Evolutionary conservation across 2,113 vertebrate species (phyloP).

Genomic region (Lipotes vexillifer): DNA sequence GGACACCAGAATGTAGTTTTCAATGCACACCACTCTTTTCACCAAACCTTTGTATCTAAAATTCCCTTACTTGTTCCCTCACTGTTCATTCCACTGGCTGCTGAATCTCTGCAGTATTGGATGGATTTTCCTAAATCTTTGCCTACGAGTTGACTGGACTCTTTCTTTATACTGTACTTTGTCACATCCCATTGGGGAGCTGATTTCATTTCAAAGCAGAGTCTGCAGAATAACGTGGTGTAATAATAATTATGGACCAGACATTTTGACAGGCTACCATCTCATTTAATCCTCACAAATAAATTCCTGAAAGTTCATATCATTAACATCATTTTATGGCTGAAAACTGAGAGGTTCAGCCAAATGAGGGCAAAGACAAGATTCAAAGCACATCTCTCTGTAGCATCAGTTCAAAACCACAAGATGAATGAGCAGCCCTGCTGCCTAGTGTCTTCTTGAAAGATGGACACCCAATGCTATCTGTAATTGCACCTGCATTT

Average conservation of each 20-base stretch:
- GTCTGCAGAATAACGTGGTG: neutral
- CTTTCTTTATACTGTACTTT: neutral
- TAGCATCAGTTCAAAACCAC: neutral
- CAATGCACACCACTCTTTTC: rapidly evolving
- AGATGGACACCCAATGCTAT: neutral
- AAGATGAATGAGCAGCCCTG: neutral
- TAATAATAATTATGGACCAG: neutral
- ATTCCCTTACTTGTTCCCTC: too few species aligned
- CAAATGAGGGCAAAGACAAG: neutral
- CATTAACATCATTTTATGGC: neutral
- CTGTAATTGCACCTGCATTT: slow-evolving; percentile 43
- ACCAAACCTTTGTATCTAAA: neutral
- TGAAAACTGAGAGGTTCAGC: neutral
- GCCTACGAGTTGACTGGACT: neutral
- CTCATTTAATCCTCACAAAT: neutral
- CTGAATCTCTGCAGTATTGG: neutral
- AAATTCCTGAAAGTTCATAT: neutral
- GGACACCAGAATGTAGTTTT: neutral
- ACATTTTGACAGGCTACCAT: neutral
- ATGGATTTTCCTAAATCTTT: neutral
- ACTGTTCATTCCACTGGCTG: neutral
- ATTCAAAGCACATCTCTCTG: neutral
- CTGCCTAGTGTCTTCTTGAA: neutral
- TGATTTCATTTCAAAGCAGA: neutral
- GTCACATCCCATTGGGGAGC: neutral